phyloP scores from a whole-genome alignment of 2,113 vertebrate genomes.

The Burhinus bistriatus region DNA sequence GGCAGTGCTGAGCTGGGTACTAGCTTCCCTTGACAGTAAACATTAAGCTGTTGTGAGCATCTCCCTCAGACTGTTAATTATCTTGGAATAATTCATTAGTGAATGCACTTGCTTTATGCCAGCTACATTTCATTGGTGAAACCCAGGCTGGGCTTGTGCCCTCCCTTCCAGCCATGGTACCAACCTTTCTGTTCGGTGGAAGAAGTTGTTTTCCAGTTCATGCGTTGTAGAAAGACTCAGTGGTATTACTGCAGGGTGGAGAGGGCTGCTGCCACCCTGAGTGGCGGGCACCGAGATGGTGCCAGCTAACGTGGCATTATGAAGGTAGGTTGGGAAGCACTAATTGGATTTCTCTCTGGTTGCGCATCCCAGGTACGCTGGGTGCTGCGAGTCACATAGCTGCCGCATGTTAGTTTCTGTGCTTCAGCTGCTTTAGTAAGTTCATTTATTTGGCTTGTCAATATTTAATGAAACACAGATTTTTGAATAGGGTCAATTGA shows the following conservation, averaged over 20 bases:
- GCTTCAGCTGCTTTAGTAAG: neutral
- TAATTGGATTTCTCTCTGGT: neutral
- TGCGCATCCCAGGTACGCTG: accelerated
- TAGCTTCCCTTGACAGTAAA: conserved; percentile 22
- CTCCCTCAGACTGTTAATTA: conserved; percentile 41
- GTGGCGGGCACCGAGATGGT: accelerated
- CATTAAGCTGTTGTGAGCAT: conserved; percentile 10
- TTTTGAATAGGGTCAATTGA: neutral
- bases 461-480: neutral
- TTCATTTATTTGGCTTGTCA: neutral
- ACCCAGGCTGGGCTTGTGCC: neutral
- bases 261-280: neutral
- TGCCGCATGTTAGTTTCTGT: accelerated
- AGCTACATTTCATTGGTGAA: neutral
- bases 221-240: accelerated
- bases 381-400: accelerated
- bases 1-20: conserved; percentile 10
- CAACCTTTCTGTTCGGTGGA: neutral
- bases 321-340: neutral
- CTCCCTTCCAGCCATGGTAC: neutral
- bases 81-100: conserved; percentile 32
- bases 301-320: accelerated
- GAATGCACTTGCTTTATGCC: neutral
- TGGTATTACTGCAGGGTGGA: neutral
- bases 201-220: neutral